phyloP scores from a whole-genome alignment of 2,797 vertebrate genomes.

The Geotrypetes seraphini region DNA sequence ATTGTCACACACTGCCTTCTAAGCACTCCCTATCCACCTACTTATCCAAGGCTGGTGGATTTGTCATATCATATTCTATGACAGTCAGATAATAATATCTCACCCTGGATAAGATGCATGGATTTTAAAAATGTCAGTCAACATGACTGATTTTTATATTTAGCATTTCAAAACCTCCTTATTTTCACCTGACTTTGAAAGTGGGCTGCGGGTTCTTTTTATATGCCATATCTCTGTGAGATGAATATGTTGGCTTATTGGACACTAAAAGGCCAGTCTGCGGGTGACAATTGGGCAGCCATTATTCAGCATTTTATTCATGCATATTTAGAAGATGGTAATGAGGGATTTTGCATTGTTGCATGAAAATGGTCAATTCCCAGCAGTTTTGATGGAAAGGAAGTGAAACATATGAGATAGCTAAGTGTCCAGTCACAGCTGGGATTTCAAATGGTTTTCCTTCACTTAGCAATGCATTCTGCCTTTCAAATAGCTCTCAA shows the following conservation, averaged over 20 bases:
- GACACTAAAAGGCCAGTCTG: constrained; percentile 94
- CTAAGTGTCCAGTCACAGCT: constrained; percentile 45
- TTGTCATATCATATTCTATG: constrained; percentile 71
- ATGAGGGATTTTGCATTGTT: constrained; percentile 96
- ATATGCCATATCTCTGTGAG: constrained; percentile 79
- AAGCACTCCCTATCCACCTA: constrained; percentile 66
- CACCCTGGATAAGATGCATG: constrained; percentile 70
- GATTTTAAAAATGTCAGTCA: constrained; percentile 82
- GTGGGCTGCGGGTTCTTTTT: constrained; percentile 61
- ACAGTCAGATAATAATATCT: constrained; percentile 86
- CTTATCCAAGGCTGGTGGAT: constrained; percentile 66
- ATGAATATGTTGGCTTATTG: constrained; percentile 95
- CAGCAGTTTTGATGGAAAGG: constrained; percentile 59
- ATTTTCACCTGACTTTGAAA: constrained; percentile 59
- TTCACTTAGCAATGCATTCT: constrained; percentile 40
- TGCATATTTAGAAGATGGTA: constrained; percentile 99
- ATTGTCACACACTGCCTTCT: constrained; percentile 57
- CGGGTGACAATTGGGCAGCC: constrained; percentile 79
- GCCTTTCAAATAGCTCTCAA: constrained; percentile 19
- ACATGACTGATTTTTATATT: constrained; percentile 72
- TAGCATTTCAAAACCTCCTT: constrained; percentile 77
- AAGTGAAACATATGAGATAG: constrained; percentile 51
- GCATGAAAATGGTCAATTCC: constrained; percentile 89
- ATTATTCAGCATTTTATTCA: constrained; percentile 90
- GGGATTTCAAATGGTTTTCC: constrained; percentile 48